These are phyloP conservation scores for Axinella damicornis DNA, from an alignment of 37 sponge, comb jelly and placozoan genomes.

Conservation along the genomic window DNA sequence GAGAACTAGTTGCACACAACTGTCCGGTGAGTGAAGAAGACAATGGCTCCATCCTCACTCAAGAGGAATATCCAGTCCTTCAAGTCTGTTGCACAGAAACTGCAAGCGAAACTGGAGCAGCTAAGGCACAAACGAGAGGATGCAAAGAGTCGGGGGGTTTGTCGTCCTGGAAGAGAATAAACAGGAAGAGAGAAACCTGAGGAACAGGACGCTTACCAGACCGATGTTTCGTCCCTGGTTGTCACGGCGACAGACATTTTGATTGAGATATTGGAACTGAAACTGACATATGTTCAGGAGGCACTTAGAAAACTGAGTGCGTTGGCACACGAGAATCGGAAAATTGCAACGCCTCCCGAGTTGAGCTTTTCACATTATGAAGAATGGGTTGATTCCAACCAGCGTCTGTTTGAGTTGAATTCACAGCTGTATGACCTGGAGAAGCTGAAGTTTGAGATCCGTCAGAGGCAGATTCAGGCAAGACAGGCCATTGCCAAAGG, in stretches of 20 bases:
- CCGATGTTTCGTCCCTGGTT: constrained; percentile 21
- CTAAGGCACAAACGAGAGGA: constrained; percentile 1
- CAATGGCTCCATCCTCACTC: constrained; percentile 18
- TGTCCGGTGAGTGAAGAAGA: no score
- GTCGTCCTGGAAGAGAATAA: background rate
- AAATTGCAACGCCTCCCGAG: constrained; percentile 25
- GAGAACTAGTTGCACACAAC: no score
- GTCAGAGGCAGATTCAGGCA: background rate
- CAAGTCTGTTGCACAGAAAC: background rate
- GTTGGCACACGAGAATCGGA: constrained; percentile 24
- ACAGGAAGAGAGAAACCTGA: background rate
- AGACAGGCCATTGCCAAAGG: background rate
- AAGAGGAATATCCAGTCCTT: constrained; percentile 53
- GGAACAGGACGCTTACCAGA: background rate
- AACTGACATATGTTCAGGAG: constrained; percentile 33
- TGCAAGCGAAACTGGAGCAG: constrained; percentile 29
- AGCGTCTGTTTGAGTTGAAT: constrained; percentile 53
- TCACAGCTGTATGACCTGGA: constrained; percentile 57
- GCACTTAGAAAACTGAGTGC: background rate
- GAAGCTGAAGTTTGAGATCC: constrained; percentile 49
- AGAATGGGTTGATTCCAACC: constrained; percentile 60
- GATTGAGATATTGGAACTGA: constrained; percentile 28
- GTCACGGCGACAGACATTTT: constrained; percentile 44
- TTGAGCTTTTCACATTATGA: constrained; percentile 40
- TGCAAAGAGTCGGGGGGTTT: constrained; percentile 8